A percentile compares a stretch with the other conserved stretches of the same genome.
Conservation (phyloP, 1,140 invertebrate genomes). For the Drosophila auraria region DNA sequence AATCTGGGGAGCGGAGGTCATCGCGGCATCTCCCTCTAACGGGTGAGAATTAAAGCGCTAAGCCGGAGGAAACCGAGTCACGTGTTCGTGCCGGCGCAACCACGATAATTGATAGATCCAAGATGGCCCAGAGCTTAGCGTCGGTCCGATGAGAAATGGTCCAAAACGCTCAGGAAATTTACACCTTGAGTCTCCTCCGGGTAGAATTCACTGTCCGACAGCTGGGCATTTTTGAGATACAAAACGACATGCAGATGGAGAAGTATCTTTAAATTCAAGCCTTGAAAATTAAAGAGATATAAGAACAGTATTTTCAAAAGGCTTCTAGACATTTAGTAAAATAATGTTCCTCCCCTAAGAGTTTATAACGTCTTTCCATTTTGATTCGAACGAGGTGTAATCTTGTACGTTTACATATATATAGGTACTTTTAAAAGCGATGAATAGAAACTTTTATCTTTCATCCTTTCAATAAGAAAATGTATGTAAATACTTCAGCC, state of each 20-base stretch:
- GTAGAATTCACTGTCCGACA: not conserved
- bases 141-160: conserved; percentile 51
- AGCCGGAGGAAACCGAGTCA: conserved; percentile 40
- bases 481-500: not conserved
- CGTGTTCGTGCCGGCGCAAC: conserved; percentile 36
- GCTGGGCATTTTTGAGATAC: conserved; percentile 12
- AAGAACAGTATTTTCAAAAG: no score
- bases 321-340: not conserved
- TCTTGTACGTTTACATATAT: not conserved
- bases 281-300: not conserved
- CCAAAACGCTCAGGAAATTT: conserved; percentile 34
- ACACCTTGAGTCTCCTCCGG: conserved; percentile 23
- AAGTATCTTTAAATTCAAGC: not conserved
- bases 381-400: not conserved
- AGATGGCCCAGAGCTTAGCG: conserved; percentile 53
- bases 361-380: no score
- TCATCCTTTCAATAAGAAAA: not conserved
- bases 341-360: no score
- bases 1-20: conserved; percentile 28
- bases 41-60: conserved; percentile 27
- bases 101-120: conserved; percentile 60
- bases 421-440: not conserved
- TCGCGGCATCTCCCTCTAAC: not conserved
- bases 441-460: not conserved
- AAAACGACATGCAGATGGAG: conserved; percentile 2